Base-by-base conservation (phyloP, 1,140 invertebrate species). In the Drosophila malerkotliana region DNA sequence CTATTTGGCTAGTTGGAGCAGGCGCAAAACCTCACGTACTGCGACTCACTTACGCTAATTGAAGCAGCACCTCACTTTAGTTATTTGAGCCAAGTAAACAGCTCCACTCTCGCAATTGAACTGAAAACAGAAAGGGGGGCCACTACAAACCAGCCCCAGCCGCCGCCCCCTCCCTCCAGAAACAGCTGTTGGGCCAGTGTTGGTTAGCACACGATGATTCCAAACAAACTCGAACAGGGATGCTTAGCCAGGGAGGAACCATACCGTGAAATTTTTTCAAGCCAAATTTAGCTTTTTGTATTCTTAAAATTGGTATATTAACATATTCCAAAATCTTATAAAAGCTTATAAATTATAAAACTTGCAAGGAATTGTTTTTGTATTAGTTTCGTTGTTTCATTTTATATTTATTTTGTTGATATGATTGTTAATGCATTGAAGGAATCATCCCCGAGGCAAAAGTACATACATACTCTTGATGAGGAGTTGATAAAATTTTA, bases 11-110 rank as follows among this genome's bases (percentile, higher is more conserved):
- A 18, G n/a, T 44, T 64, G 51, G 62, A 56, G 74, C 71, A 32
- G 54, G 58, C 63, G 54, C 44, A 72, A 66, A 41, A 28, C 58
- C 28, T 21, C 57, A 79, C 64, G 74, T 73, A 62, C 39, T 49
- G 37, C 73, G 56, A 68, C 53, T 74, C 64, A 81, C 49, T 85
- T 78, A 78, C 58, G 56, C 32, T 81, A 72, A 82, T 74, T 87
- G 58, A 54, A 57, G 15, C 73, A 74, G 62, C 72, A 79, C 80
- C 44, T 66, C 61, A 26, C 28, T 55, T 49, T 34, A 18, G 28
- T 15, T 28, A 39, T 58, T 61, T 68, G 26, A 41, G 51, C 44
- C n/a, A 66, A 68, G 60, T 75, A 59, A 73, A 62, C 52, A 62
- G 73, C 61, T 66, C 39, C 64, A 44, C 64, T 57, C 51, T 37